Conservation (phyloP, 2,113 vertebrate genomes). For the Catagonus wagneri region DNA sequence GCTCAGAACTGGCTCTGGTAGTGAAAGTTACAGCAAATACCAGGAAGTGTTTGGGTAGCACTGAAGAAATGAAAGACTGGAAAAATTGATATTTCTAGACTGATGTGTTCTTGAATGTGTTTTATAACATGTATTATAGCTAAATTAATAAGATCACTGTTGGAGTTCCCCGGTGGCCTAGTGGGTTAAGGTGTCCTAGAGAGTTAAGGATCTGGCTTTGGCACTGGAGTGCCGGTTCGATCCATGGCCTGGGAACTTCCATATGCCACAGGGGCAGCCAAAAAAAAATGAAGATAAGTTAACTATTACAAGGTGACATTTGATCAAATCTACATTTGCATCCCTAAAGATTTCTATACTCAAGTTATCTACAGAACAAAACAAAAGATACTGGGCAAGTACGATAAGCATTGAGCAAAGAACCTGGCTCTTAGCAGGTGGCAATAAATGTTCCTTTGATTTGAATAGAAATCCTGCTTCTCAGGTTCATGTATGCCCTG, state of each 20-base stretch:
- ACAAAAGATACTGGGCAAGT: neutral
- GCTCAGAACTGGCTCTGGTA: neutral
- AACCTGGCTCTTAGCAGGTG: neutral
- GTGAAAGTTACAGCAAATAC: neutral
- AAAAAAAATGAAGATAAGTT: neutral
- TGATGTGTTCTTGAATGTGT: neutral
- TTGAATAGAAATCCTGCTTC: neutral
- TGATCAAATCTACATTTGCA: neutral
- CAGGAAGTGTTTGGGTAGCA: conserved; percentile 2
- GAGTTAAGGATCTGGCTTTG: too few relatives aligned
- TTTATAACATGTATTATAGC: neutral
- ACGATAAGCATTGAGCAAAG: neutral
- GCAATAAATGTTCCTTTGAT: neutral
- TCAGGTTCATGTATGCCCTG: neutral
- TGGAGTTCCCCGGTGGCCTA: neutral
- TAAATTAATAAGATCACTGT: conserved; percentile 23
- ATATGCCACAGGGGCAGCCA: too few relatives aligned
- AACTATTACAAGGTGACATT: neutral
- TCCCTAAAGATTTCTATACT: neutral
- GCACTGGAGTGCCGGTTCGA: too few relatives aligned
- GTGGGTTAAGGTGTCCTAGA: too few relatives aligned
- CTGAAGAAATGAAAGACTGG: neutral
- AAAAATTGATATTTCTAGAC: conserved; percentile 15
- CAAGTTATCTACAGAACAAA: neutral
- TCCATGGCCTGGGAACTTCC: too few relatives aligned